These are phyloP conservation scores for Anodontia alba DNA, from an alignment of 2,888 invertebrate species.

Conservation along the genomic window DNA sequence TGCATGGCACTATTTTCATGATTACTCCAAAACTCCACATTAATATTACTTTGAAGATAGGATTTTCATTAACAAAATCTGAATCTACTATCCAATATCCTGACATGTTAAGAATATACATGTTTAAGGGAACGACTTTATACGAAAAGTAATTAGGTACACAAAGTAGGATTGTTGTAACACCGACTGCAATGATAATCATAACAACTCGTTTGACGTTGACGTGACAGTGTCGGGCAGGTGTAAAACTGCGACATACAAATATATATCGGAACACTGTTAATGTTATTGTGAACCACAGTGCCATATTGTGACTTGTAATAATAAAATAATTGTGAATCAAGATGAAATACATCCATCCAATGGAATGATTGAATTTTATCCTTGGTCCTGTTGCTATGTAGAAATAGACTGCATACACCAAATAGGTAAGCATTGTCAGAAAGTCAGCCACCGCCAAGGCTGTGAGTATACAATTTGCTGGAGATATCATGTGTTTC, in stretches of 20 bases:
- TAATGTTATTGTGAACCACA: slow-evolving; percentile 95
- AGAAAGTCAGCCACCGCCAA: slow-evolving; percentile 95
- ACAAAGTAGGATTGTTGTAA: slow-evolving; percentile 79
- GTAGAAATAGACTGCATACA: slow-evolving; percentile 81
- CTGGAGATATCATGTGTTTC: slow-evolving; percentile 94
- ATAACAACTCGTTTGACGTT: slow-evolving; percentile 76
- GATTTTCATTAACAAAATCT: slow-evolving; percentile 66
- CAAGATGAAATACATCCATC: slow-evolving; percentile 82
- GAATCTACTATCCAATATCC: slow-evolving; percentile 78
- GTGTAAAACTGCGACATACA: slow-evolving; percentile 82
- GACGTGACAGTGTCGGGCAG: slow-evolving; percentile 81
- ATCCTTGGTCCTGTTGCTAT: slow-evolving; percentile 68
- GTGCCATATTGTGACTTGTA: slow-evolving; percentile 92
- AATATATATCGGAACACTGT: slow-evolving; percentile 95
- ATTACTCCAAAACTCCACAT: slow-evolving; percentile 97
- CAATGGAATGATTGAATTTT: slow-evolving; percentile 70
- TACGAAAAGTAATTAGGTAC: slow-evolving; percentile 83
- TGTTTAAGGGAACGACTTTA: slow-evolving; percentile 56
- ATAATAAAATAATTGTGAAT: slow-evolving; percentile 82
- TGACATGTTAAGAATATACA: slow-evolving; percentile 6
- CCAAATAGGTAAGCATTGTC: slow-evolving; percentile 96
- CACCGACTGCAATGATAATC: slow-evolving; percentile 78
- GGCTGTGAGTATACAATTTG: slow-evolving; percentile 94
- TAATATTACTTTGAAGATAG: slow-evolving; percentile 87
- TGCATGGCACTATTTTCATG: slow-evolving; percentile 95